Evolutionary conservation across 2,888 invertebrate genomes (phyloP), one percentile per base, ranked within the genome.

Genomic region (Elgonia sp.): DNA sequence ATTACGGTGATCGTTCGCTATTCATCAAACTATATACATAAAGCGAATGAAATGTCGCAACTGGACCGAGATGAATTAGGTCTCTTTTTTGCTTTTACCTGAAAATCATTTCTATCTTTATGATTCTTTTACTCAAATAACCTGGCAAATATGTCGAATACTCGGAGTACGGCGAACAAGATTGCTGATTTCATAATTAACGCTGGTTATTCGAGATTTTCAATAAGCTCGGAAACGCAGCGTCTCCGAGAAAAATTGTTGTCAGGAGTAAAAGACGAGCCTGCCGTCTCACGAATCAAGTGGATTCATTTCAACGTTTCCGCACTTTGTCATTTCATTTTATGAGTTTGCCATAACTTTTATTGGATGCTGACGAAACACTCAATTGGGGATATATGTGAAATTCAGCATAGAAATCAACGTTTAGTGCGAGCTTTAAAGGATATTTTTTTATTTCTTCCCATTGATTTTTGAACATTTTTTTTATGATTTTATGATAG

Each of bases 121-220:
- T 20, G 20, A 29, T 62, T 60, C 29, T 46, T 62, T 46, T 14
- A 46, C 29, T 57, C 20, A 40, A 70, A 73, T 60, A 73, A 20
- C 57, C 4, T 7, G 16, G 21, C 21, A 40, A 85, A 85, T 86
- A 84, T 77, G 84, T 88, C 87, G 85, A 89, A 90, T 89, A 88
- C 89, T 89, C 88, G 86, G 75, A 18, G 70, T 62, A 86, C 72
- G 80, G n/a, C 37, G 10, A 16, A 70, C 10, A 8, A 80, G 60
- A 37, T 67, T 72, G 46, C 82, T 83, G 88, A 89, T 69, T 83
- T 86, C 89, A 88, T 84, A 89, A 90, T 91, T 89, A 91, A 88
- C 82, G 86, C 18, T 75, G 70, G 73, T 82, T 37, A 72, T 55
- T 89, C 89, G 89, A 89, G 86, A 85, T 18, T 46, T 50, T 63